Evolutionary conservation across 2,797 vertebrate genomes (phyloP), one percentile per base, ranked within the genome.

Genomic region (Danio jaintianensis): DNA sequence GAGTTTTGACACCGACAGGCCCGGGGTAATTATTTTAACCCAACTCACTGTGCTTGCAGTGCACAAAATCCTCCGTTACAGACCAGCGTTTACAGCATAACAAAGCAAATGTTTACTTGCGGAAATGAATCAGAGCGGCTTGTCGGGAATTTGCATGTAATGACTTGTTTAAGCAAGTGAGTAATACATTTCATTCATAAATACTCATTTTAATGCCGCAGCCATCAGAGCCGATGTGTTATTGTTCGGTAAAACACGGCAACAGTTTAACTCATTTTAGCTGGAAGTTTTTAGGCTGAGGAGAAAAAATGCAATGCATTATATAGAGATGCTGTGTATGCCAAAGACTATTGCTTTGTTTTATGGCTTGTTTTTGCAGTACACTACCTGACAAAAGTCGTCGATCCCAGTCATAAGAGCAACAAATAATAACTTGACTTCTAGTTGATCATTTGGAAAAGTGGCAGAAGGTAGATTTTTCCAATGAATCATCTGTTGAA

Each of bases 1-100:
- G 29, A 40, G 52, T 75, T n/a, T 53, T 29, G 73, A 64, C 58
- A 52, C 16, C 4, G 36, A 64, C 38, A 64, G 13, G 18, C 18
- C 48, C 16, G n/a, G 20, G 38, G 61, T 64, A 53, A 75, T 63
- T 75, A 75, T 75, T 52, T 75, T 52, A 64, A 47, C 71, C 69
- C 38, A 10, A 18, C 52, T 56, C 12, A 75, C 45, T 52, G 29
- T 42, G 58, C 59, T 55, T 55, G 50, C 50, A 1, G 11, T 71
- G 50, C 50, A 63, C 29, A 62, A 63, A 75, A 29, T 75, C 72
- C 72, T 74, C 9, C 13, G 12, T 47, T 66, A 66, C 63, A 71
- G n/a, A 22, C 7, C 0, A 12, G 50, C 47, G 11, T 8, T 29
- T 29, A 55, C 52, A 71, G 56, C 69, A 71, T 29, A 29, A 20